Evolutionary conservation across 2,888 invertebrate species (phyloP), one percentile per base, ranked within the genome.

Genomic region (Microdon myrmicae): DNA sequence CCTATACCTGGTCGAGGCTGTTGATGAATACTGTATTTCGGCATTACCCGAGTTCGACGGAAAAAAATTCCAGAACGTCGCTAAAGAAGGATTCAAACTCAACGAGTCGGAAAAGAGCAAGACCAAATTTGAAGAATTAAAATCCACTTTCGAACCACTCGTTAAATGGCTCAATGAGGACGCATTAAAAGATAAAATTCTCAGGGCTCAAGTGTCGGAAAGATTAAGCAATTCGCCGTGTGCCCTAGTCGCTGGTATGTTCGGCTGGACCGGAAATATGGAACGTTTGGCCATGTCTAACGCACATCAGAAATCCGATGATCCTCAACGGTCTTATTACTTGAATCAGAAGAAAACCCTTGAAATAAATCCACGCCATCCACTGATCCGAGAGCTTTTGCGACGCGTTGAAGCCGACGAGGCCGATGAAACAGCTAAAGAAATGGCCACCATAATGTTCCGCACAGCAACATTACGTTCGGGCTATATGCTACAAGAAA

Each of bases 241-340:
- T 79, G 98, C 96, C 41, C 84, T 99, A 41, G 95, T 97, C 35
- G 98, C 98, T 68, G 91, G 93, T 58, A 90, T 92, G 83, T 98
- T 95, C 82, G 97, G 97, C 70, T 98, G 97, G 97, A 96, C 97
- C 71, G 98, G 97, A 73, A 98, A 98, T 81, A 98, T 99, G 98
- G 98, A 98, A 83, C 86, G 98, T 38, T 86, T 98, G 68, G 96
- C 97, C 67, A 82, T 92, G 67, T 91, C 92, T 34, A 98, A 99
- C 82, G 96, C 98, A 9, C 97, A 98, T 81, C 95, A 96, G 79
- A 98, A 98, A 79, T 80, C 89, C 3, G 92, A 96, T 75, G 96
- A 96, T 82, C 90, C 93, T 22, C 92, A 94, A 76, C 88, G 93
- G 74, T 86, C 86, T 72, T 82, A 93, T 79, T 94, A 96, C 79